These are phyloP conservation scores for Monodelphis domestica DNA, from an alignment of 2,797 vertebrate genomes.

Conservation along the genomic window DNA sequence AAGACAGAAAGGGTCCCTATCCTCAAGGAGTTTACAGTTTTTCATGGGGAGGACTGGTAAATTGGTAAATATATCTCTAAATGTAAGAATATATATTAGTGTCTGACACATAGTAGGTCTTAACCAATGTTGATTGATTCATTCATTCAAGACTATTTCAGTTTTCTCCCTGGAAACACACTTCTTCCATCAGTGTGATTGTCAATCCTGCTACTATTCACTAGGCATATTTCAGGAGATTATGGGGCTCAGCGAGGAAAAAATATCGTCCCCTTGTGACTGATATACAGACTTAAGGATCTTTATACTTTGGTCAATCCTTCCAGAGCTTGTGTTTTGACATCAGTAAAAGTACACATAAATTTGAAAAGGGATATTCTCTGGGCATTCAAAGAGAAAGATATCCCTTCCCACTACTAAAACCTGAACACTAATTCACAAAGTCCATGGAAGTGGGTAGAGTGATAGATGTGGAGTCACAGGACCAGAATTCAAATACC, in stretches of 20 bases:
- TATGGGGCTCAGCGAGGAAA: not conserved
- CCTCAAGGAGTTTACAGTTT: not conserved
- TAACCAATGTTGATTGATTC: not conserved
- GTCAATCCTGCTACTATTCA: not conserved
- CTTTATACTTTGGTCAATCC: not conserved
- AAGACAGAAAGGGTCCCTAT: not conserved
- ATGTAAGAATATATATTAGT: not conserved
- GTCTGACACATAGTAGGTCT: not conserved
- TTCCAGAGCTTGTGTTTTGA: not conserved
- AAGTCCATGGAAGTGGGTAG: not conserved
- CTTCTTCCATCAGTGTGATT: not conserved
- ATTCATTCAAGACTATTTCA: not conserved
- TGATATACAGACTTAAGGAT: not conserved
- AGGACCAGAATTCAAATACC: not conserved
- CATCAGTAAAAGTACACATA: not conserved
- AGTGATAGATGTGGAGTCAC: not conserved
- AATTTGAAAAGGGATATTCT: not conserved
- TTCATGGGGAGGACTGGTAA: not conserved
- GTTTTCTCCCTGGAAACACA: not conserved
- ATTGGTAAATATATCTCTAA: not conserved
- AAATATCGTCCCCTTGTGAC: not conserved
- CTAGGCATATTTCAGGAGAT: not conserved
- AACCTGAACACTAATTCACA: not conserved
- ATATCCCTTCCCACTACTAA: not conserved
- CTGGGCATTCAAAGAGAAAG: not conserved